Percentiles rank a stretch among this genome's conserved stretches.
These are phyloP conservation scores for Pantherophis vulpinus DNA, from an alignment of 2,797 vertebrate genomes.

Conservation along the genomic window DNA sequence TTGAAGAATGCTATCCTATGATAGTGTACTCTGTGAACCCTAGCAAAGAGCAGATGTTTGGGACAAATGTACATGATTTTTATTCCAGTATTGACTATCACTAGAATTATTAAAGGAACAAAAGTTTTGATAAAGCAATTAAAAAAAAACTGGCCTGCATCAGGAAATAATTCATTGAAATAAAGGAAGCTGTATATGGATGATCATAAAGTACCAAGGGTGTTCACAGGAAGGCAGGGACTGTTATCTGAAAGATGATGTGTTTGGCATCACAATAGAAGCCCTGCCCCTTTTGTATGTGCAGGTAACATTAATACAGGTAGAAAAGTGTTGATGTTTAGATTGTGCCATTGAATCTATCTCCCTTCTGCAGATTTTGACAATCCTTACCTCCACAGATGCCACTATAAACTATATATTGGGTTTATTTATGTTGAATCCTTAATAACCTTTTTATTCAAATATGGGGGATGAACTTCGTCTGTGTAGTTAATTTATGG, in stretches of 20 bases:
- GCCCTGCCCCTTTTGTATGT: neutral
- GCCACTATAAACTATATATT: neutral
- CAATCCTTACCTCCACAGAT: neutral
- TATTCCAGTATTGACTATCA: neutral
- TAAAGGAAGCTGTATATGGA: neutral
- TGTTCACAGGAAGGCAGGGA: neutral
- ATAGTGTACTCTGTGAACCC: neutral
- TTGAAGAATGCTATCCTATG: neutral
- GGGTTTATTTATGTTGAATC: neutral
- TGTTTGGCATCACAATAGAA: neutral
- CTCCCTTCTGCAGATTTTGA: neutral
- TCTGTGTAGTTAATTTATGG: neutral
- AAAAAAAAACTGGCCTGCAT: neutral
- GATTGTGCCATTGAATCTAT: neutral
- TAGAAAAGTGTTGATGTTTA: neutral
- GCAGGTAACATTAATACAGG: neutral
- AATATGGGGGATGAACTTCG: neutral
- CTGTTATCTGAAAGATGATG: neutral
- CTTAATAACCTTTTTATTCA: neutral
- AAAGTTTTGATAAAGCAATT: conserved; percentile 7
- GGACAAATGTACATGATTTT: neutral
- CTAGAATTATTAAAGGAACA: conserved; percentile 7
- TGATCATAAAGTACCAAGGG: neutral
- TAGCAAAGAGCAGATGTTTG: neutral
- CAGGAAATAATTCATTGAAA: neutral